A percentile compares a stretch with the other conserved stretches of the same genome.
phyloP scores from a whole-genome alignment of 2,888 invertebrate species.

The Stenolophus ochropezus region DNA sequence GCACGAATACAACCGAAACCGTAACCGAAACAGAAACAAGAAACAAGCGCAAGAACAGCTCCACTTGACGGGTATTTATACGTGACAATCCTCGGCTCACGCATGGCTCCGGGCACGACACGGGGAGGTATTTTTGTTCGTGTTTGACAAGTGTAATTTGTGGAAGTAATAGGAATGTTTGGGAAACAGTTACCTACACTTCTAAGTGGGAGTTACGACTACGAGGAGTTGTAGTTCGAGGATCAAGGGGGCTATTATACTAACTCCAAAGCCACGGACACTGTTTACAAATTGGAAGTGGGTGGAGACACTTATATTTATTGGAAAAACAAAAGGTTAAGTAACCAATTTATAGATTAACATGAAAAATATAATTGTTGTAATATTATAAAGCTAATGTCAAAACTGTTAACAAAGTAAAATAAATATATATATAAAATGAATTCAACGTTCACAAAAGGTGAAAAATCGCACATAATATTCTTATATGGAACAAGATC shows the following conservation, averaged over 20 bases:
- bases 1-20: no score
- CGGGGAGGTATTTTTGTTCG: slow-evolving; percentile 3
- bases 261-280: background rate
- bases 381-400: no score
- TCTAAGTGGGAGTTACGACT: background rate
- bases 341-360: no score
- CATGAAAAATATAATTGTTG: no score
- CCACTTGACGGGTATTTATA: slow-evolving; percentile 46
- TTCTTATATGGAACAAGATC: no score
- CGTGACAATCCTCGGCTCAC: slow-evolving; percentile 33
- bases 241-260: background rate
- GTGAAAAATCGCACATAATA: no score
- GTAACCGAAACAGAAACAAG: background rate
- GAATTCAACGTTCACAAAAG: no score
- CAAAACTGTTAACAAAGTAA: no score
- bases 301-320: no score
- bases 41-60: background rate
- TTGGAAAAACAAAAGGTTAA: no score
- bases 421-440: no score
- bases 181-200: slow-evolving; percentile 1
- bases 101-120: background rate
- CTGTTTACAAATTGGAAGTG: background rate
- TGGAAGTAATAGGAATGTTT: slow-evolving; percentile 4
- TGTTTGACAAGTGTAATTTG: slow-evolving; percentile 25
- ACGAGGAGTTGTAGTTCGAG: background rate